Percentiles rank a stretch among this genome's conserved stretches.
Conservation (phyloP, 2,797 vertebrate genomes). For the Neopelma chrysocephalum region DNA sequence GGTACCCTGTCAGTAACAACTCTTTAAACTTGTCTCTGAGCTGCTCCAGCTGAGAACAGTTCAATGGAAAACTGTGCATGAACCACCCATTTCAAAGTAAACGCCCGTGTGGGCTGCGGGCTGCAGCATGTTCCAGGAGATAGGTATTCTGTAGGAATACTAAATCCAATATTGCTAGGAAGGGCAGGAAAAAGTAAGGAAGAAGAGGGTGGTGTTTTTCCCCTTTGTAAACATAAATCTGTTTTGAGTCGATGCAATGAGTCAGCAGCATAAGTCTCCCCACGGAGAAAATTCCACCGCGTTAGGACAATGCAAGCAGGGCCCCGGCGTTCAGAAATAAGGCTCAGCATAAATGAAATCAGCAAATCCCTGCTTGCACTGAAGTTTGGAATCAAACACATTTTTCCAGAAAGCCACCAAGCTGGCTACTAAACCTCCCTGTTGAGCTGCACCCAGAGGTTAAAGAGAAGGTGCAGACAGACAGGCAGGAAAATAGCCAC, state of each 20-base stretch:
- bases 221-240: conserved; percentile 16
- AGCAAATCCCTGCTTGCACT: conserved; percentile 37
- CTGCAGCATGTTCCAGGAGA: background rate
- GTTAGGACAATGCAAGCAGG: conserved; percentile 38
- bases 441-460: background rate
- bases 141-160: background rate
- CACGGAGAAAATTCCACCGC: conserved; percentile 44
- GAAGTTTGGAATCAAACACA: background rate
- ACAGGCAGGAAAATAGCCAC: background rate
- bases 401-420: conserved; percentile 11
- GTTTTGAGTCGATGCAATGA: conserved; percentile 52
- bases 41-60: background rate
- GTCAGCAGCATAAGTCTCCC: conserved; percentile 51
- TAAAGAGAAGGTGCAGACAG: background rate
- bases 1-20: background rate
- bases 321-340: background rate
- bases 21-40: background rate
- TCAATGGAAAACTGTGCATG: background rate
- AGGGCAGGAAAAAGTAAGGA: background rate
- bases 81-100: background rate
- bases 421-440: background rate
- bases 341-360: conserved; percentile 45
- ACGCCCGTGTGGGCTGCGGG: background rate
- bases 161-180: background rate
- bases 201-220: background rate